Evolutionary conservation across 2,888 invertebrate species (phyloP).

Genomic region (Lampropteryx suffumata): DNA sequence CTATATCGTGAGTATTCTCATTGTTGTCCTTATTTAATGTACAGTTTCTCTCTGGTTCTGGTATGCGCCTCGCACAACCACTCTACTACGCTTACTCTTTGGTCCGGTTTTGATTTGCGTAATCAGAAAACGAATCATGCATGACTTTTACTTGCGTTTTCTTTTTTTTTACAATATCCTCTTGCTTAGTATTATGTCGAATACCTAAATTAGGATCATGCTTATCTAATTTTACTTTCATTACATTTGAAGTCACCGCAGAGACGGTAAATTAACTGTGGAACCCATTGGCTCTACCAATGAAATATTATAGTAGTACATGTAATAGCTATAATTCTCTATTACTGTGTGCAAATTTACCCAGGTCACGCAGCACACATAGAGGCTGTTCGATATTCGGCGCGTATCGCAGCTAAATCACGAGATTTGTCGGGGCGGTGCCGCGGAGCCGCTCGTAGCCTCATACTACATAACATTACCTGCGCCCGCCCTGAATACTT

Average conservation of each 20-base stretch:
- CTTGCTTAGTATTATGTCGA: conserved; percentile 8
- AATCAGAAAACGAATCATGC: conserved; percentile 33
- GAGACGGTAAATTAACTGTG: conserved; percentile 24
- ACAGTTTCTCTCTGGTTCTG: conserved; percentile 50
- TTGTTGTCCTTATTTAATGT: conserved; percentile 68
- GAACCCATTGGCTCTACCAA: conserved; percentile 26
- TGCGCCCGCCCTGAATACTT: conserved; percentile 79
- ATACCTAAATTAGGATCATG: conserved; percentile 28
- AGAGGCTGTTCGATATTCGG: conserved; percentile 76
- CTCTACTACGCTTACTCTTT: conserved; percentile 41
- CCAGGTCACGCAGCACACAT: conserved; percentile 76
- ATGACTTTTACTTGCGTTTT: conserved; percentile 31
- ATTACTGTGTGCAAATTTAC: conserved; percentile 76
- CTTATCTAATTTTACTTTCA: conserved; percentile 23
- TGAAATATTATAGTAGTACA: conserved; percentile 38
- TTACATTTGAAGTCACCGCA: conserved; percentile 27
- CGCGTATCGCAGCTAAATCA: conserved; percentile 80
- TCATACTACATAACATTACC: conserved; percentile 78
- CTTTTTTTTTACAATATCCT: conserved; percentile 15
- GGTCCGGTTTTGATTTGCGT: conserved; percentile 36
- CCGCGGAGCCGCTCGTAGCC: conserved; percentile 40
- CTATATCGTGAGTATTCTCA: conserved; percentile 94
- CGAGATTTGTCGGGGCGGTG: conserved; percentile 79
- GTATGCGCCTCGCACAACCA: conserved; percentile 47
- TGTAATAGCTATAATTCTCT: conserved; percentile 70